A percentile compares a stretch with the other conserved stretches of the same genome.
Evolutionary conservation across 1,140 invertebrate genomes (phyloP).

Genomic region (Aleiodes sp.): DNA sequence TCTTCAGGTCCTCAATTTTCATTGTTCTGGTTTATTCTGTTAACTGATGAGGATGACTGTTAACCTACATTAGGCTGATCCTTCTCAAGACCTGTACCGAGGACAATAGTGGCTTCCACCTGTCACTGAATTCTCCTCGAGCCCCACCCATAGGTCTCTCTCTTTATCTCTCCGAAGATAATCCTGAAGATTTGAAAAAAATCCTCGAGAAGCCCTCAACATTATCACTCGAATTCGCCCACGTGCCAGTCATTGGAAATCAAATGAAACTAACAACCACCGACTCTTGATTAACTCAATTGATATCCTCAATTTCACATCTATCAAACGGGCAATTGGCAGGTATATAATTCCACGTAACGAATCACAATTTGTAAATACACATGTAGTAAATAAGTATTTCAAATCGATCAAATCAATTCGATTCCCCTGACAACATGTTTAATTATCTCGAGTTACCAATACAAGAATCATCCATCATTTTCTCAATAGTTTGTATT

Average conservation of each 20-base stretch:
- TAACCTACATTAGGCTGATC: constrained; percentile 52
- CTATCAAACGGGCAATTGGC: not conserved
- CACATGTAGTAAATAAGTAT: not conserved
- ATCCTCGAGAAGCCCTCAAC: not conserved
- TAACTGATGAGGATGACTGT: constrained; percentile 58
- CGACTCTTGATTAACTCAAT: constrained; percentile 24
- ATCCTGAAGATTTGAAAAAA: not conserved
- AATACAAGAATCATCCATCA: not conserved
- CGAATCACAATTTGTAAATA: constrained; percentile 15
- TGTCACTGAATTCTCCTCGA: no score
- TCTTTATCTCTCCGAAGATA: constrained; percentile 24
- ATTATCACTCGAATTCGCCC: not conserved
- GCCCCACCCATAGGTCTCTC: no score
- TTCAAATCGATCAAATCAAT: constrained; percentile 12
- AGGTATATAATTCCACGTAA: constrained; percentile 12
- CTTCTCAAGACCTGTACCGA: not conserved
- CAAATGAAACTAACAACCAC: not conserved
- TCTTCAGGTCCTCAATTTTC: constrained; percentile 43
- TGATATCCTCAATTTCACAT: constrained; percentile 31
- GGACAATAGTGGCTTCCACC: constrained; percentile 24
- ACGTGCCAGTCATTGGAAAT: no score
- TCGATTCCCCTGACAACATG: constrained; percentile 8
- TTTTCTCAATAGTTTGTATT: not conserved
- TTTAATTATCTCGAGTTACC: no score
- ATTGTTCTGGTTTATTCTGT: constrained; percentile 42